Conservation (phyloP, 2,888 invertebrate genomes). For the Maniola hyperantus region DNA sequence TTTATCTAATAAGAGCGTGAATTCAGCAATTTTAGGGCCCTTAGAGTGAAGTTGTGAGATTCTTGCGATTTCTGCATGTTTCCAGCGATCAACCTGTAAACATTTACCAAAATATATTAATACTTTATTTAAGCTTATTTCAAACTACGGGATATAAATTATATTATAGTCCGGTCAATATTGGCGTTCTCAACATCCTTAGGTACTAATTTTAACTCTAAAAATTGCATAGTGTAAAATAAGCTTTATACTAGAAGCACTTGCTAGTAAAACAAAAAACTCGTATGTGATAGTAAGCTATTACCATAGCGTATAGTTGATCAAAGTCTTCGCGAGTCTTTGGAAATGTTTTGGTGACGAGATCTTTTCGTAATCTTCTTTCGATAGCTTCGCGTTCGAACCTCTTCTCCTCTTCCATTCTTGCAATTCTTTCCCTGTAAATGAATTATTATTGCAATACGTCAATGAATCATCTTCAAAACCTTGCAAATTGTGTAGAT, state of each 20-base stretch:
- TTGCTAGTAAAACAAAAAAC: neutral
- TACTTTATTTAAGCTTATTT: too few species aligned
- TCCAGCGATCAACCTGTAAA: conserved; percentile 85
- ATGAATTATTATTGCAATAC: conserved; percentile 1
- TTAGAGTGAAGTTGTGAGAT: conserved; percentile 85
- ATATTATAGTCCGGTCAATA: too few species aligned
- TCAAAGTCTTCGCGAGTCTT: conserved; percentile 88
- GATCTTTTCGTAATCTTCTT: conserved; percentile 79
- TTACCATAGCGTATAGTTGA: conserved; percentile 86
- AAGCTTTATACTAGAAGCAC: neutral
- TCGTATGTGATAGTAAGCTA: neutral
- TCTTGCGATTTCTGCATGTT: conserved; percentile 83
- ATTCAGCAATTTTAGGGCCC: conserved; percentile 87
- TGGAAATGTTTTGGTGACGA: conserved; percentile 87
- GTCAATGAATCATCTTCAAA: neutral
- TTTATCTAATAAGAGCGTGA: conserved; percentile 87
- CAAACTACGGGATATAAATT: too few species aligned
- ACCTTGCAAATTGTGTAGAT: neutral
- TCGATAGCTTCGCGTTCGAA: conserved; percentile 79
- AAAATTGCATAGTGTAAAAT: too few species aligned
- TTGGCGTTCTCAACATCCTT: too few species aligned
- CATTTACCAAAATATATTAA: neutral
- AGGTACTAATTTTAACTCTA: too few species aligned
- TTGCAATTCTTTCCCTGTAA: conserved; percentile 69
- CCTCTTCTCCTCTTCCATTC: conserved; percentile 81